Conservation (phyloP, 2,113 vertebrate species). For the Psittacara wagleri region DNA sequence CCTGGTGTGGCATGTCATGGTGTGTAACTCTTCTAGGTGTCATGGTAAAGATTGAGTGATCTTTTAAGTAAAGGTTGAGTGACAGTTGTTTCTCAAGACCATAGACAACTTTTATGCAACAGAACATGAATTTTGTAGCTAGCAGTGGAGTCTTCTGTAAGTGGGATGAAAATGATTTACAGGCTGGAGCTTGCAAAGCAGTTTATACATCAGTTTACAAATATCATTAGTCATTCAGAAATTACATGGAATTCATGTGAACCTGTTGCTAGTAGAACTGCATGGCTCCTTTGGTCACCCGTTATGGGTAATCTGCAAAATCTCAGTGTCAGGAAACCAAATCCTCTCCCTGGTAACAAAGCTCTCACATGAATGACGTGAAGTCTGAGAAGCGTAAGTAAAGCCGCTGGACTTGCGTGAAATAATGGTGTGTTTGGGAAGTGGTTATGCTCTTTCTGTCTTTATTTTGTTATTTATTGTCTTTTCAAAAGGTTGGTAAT, state of each 20-base stretch:
- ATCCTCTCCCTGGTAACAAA: neutral
- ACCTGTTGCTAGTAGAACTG: neutral
- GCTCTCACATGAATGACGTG: rapidly evolving
- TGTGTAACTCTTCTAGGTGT: neutral
- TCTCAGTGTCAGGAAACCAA: neutral
- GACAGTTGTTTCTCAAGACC: neutral
- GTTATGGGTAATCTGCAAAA: neutral
- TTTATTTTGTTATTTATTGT: neutral
- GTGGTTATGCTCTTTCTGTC: rapidly evolving
- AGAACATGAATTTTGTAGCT: neutral
- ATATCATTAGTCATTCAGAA: neutral
- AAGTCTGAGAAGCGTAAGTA: neutral
- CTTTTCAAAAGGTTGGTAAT: neutral
- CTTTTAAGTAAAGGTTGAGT: neutral
- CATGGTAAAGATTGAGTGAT: too few relatives aligned
- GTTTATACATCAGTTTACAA: neutral
- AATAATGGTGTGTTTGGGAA: neutral
- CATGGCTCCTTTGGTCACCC: neutral
- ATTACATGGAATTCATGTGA: neutral
- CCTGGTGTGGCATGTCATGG: neutral
- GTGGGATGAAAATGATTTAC: rapidly evolving
- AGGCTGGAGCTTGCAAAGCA: neutral
- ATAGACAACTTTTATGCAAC: neutral
- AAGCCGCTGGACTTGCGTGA: neutral
- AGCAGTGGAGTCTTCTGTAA: neutral